phyloP scores from a whole-genome alignment of 2,797 vertebrate species.

The Oceanodroma leucorhoa region DNA sequence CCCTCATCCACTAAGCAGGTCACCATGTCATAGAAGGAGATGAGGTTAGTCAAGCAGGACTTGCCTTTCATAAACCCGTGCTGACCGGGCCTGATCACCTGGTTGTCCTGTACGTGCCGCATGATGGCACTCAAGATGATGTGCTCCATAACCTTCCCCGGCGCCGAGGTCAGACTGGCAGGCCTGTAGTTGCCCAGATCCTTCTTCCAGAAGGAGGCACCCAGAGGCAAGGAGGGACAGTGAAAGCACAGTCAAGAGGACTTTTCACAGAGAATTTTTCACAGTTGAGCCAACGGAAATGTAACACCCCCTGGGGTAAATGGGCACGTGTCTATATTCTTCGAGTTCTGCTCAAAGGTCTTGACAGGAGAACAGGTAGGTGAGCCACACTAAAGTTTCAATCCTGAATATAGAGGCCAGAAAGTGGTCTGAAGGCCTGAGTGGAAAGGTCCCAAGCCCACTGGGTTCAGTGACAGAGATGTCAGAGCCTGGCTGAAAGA shows the following conservation, averaged over 20 bases:
- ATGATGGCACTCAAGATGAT: neutral
- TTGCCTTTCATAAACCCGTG: neutral
- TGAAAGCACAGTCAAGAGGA: neutral
- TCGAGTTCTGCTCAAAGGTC: neutral
- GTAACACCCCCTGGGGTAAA: neutral
- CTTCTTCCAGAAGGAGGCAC: neutral
- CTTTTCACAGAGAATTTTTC: neutral
- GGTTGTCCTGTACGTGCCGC: no score
- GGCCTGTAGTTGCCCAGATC: neutral
- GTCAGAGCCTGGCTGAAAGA: neutral
- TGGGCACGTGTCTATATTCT: rapidly evolving
- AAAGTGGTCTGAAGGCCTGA: neutral
- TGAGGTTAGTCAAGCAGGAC: neutral
- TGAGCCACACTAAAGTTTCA: neutral
- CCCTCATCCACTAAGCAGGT: no score
- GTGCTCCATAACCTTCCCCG: neutral
- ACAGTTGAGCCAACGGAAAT: neutral
- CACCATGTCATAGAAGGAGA: neutral
- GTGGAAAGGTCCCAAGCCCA: neutral
- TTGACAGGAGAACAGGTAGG: neutral
- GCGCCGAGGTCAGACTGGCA: neutral
- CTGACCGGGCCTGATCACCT: no score
- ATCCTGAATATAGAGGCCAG: neutral
- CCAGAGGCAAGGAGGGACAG: neutral
- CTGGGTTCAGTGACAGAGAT: rapidly evolving